Evolutionary conservation across 2,113 vertebrate species (phyloP).

Genomic region (Haemorhous mexicanus): DNA sequence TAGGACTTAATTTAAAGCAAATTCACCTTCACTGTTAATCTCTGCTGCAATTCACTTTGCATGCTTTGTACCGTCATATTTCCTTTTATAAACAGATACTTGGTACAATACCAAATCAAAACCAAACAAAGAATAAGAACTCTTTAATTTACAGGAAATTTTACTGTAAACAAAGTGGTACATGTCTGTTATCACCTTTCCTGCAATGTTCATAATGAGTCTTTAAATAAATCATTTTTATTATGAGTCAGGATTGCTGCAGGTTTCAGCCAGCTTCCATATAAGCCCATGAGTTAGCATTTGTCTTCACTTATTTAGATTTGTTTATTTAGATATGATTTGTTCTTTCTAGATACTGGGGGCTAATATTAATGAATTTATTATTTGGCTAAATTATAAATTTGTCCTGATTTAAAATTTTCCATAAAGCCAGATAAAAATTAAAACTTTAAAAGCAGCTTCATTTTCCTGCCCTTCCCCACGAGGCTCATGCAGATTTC

Average conservation of each 20-base stretch:
- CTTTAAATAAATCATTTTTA: slow-evolving; percentile 51
- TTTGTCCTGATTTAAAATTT: neutral
- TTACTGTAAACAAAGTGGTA: neutral
- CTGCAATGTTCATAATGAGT: slow-evolving; percentile 48
- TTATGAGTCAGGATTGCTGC: slow-evolving; percentile 9
- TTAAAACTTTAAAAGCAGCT: neutral
- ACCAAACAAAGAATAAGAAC: slow-evolving; percentile 34
- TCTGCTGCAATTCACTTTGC: slow-evolving; percentile 1
- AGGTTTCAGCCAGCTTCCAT: slow-evolving; percentile 17
- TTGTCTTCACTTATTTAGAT: neutral
- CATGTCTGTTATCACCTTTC: slow-evolving; percentile 45
- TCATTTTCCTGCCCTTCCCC: neutral
- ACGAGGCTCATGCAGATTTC: neutral
- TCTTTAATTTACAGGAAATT: slow-evolving; percentile 47
- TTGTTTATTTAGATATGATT: neutral
- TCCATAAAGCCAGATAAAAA: neutral
- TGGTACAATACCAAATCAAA: slow-evolving; percentile 44
- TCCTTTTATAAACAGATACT: slow-evolving; percentile 54
- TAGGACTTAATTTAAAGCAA: slow-evolving; percentile 28
- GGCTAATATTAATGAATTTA: neutral
- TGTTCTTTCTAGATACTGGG: neutral
- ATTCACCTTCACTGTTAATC: neutral
- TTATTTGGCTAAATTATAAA: neutral
- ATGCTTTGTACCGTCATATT: neutral
- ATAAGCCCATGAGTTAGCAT: neutral